Evolutionary conservation across 2,888 invertebrate genomes (phyloP), one percentile per base, ranked within the genome.

Genomic region (Idaea dimidiata): DNA sequence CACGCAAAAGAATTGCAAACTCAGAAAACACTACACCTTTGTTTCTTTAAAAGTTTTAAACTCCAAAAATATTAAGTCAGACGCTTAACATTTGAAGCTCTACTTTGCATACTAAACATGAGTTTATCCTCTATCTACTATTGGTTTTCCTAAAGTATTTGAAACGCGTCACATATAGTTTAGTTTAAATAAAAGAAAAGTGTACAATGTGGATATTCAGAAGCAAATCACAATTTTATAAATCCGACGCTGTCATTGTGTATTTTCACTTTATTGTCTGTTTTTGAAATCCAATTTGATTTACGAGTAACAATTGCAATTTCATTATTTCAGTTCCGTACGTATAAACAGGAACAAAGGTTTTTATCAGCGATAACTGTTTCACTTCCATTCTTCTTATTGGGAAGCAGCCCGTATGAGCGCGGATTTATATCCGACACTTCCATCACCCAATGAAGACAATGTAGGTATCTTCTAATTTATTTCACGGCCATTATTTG

Each of bases 381-480:
- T 81, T 77, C 72, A 80, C 75, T 82, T 83, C 79, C 82, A 84
- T 85, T 84, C 82, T 74, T 78, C 78, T 84, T 87, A 88, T 88
- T 89, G 87, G 83, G 87, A 88, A 84, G 80, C 77, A 74, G 77
- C 81, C 73, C 81, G 79, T 81, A 81, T 71, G 80, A 78, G 78
- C 78, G 75, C 71, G 77, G 81, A 84, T 84, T 83, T 79, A 80
- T 72, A 71, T 75, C 76, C 67, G 68, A 73, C 74, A 72, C 72
- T 70, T 72, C 78, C 74, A 77, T 72, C 68, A 76, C 76, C 74
- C 85, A 77, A 86, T 84, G 84, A 84, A 88, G 86, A 87, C 85
- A 84, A 88, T 87, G 81, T 87, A 86, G 82, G 86, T 78, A 80
- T 78, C 76, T 71, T 80, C 77, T 83, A 83, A 88, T 89, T 89